phyloP scores from a whole-genome alignment of 1,140 invertebrate species.

The Thrips palmi region DNA sequence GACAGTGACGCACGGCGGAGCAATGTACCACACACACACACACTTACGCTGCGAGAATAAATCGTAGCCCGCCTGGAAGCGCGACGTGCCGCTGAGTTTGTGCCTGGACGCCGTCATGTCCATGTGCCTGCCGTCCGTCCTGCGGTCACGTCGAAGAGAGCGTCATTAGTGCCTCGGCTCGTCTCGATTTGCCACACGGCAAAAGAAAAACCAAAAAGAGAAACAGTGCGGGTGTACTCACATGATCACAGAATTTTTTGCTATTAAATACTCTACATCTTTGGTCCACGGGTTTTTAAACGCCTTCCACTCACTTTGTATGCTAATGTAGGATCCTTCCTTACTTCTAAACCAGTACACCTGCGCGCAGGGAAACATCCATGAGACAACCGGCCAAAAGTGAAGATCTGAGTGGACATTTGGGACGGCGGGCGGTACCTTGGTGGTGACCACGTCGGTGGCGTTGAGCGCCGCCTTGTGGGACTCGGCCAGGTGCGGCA shows the following conservation, averaged over 20 bases:
- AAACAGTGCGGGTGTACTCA: conserved; percentile 27
- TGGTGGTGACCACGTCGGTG: conserved; percentile 41
- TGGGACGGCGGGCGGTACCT: too few species aligned
- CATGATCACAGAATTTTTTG: conserved; percentile 59
- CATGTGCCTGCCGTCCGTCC: too few species aligned
- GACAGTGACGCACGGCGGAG: too few species aligned
- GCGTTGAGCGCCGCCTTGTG: conserved; percentile 62
- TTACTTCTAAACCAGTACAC: conserved; percentile 65
- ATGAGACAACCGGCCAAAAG: too few species aligned
- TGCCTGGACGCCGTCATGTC: too few species aligned
- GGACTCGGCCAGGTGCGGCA: conserved; percentile 56
- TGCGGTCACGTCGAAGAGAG: too few species aligned
- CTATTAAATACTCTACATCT: conserved; percentile 73
- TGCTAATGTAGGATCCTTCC: conserved; percentile 45
- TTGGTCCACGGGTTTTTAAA: conserved; percentile 87
- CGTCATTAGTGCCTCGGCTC: too few species aligned
- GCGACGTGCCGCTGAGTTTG: too few species aligned
- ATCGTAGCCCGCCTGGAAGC: too few species aligned
- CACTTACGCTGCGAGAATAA: neutral
- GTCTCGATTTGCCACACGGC: neutral
- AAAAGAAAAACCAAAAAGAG: neutral
- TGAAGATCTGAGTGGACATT: too few species aligned
- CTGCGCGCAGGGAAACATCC: conserved; percentile 18
- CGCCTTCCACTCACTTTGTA: conserved; percentile 70
- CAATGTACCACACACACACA: too few species aligned